Base-by-base conservation (phyloP, 2,888 invertebrate species). In the Drosophila merina region DNA sequence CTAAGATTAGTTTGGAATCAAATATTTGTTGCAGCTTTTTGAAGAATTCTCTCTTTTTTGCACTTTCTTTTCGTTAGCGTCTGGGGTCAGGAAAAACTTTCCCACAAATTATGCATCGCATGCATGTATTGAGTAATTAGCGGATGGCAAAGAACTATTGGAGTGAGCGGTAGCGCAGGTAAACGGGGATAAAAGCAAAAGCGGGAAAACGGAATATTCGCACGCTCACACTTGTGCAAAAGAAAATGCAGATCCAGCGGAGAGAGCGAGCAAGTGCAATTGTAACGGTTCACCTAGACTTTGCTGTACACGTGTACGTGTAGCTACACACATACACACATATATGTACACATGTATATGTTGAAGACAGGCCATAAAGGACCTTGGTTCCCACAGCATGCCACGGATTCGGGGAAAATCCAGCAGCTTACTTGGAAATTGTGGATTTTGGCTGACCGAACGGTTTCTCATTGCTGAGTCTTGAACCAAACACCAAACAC, bases 131-230 rank as follows among this genome's bases (percentile, higher is more conserved):
- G 33, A 10, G 72, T 50, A 70, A 70, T 70, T 70, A 70, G 26
- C 40, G 42, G 30, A 68, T 47, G 54, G 54, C 26, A n/a, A 25
- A 66, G 47, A 66, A 48, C 54, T 66, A 54, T 64, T 40, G 38
- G 31, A 52, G 36, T 12, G 14, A 28, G 7, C 20, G 20, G 20
- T 20, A 20, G 20, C 20, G 20, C 20, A 20, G 25, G 44, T 4
- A 28, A 30, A 6, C 10, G 47, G 42, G 33, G 10, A 38, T 60
- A 70, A 70, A 71, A 71, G 69, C 54, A 70, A 70, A 70, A 70
- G 72, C 62, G 47, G 47, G 31, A 48, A 52, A 7, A 40, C 40
- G 40, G 9, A 63, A 33, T 28, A 48, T 52, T 66, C 64, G 40
- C 64, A 63, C 64, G 64, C 48, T 54, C 30, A 30, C 4, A 9